These are phyloP conservation scores for Ormyrus thymus DNA, from an alignment of 2,888 invertebrate genomes.

Conservation along the genomic window DNA sequence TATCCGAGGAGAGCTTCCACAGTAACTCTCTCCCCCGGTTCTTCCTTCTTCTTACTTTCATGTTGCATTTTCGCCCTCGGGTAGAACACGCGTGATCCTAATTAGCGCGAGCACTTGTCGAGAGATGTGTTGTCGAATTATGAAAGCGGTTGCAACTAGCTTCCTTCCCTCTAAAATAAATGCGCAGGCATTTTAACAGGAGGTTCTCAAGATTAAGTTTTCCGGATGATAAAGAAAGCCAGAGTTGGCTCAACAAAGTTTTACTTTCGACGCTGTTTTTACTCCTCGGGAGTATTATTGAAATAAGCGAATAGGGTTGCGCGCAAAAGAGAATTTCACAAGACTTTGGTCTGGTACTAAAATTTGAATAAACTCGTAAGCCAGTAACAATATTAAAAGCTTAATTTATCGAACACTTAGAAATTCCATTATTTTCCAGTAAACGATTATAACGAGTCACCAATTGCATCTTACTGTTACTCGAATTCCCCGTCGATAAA, in stretches of 20 bases:
- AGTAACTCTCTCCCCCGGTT: constrained; percentile 16
- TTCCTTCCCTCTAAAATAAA: constrained; percentile 37
- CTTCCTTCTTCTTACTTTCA: constrained; percentile 38
- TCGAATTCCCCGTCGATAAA: neutral
- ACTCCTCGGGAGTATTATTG: too few species aligned
- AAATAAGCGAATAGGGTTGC: too few species aligned
- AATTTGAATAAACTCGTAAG: neutral
- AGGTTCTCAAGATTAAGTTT: constrained; percentile 43
- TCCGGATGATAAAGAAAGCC: constrained; percentile 22
- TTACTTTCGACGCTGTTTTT: neutral
- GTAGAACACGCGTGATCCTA: constrained; percentile 74
- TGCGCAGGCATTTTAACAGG: constrained; percentile 21
- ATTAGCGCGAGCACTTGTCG: constrained; percentile 67
- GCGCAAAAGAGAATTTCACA: too few species aligned
- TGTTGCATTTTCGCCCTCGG: constrained; percentile 54
- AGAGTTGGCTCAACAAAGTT: neutral
- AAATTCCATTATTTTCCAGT: too few species aligned
- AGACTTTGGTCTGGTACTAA: too few species aligned
- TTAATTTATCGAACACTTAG: too few species aligned
- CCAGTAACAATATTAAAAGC: neutral
- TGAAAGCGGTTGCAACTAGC: constrained; percentile 40
- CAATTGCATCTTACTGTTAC: too few species aligned
- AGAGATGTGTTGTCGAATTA: constrained; percentile 44
- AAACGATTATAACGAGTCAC: too few species aligned
- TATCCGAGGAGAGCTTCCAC: constrained; percentile 22